Evolutionary conservation across 1,140 invertebrate genomes (phyloP), one percentile per base, ranked within the genome.

Genomic region (Heliconius congener): DNA sequence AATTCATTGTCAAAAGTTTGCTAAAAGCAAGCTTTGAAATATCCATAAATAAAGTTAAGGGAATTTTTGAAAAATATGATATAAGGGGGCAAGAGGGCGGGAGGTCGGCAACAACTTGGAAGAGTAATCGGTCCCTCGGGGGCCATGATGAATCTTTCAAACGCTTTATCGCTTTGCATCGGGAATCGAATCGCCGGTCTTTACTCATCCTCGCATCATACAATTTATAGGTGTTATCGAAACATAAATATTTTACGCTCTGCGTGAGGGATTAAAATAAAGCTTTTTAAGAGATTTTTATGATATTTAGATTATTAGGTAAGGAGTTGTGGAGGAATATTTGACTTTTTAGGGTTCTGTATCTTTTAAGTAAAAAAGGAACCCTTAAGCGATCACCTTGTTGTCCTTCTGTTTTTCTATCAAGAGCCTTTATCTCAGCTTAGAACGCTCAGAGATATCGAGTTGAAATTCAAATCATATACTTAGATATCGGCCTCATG

Each of bases 71-170:
- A 79, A 79, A 79, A 79, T 79, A 79, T 79, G 77, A 79, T 79
- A 60, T 71, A 74, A 74, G 72, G 55, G 55, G 77, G 85, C 82
- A 74, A 79, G 84, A 86, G 87, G 86, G 88, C 82, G 86, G 81
- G 85, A 85, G 87, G 88, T 86, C 82, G 85, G 85, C 85, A 84
- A 84, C 89, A 91, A 92, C 82, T 92, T 91, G 74, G 86, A 89
- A 90, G 86, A 92, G 88, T 82, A 90, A 92, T 92, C 84, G 89
- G 77, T 83, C 90, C 87, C 89, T 77, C 23, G 90, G 83, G 90
- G 80, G 88, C 86, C 81, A 85, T 90, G 90, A 92, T 92, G 91
- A 92, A 92, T 92, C 90, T 91, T 91, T 90, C 87, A 91, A 87
- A 89, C 91, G 89, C 87, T 91, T 91, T 90, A 92, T 91, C 89